phyloP scores from a whole-genome alignment of 1,140 invertebrate genomes.

The Orchesella cincta region DNA sequence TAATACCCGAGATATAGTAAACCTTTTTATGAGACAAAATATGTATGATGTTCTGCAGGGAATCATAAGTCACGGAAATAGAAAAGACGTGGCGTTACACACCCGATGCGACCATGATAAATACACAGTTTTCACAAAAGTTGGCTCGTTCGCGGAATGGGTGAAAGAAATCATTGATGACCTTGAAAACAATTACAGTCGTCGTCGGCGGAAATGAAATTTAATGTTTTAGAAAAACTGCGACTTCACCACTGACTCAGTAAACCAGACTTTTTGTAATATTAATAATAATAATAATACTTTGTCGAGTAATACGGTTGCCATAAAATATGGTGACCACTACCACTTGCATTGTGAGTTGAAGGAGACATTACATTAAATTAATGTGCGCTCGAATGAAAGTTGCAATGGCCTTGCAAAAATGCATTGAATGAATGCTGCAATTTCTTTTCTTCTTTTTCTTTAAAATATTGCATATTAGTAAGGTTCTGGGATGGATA shows the following conservation, averaged over 20 bases:
- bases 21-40: constrained; percentile 6
- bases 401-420: no score
- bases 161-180: constrained; percentile 23
- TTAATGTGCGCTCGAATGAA: no score
- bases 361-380: no score
- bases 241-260: neutral
- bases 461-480: no score
- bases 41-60: constrained; percentile 20
- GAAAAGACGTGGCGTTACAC: neutral
- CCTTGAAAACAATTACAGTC: constrained; percentile 32
- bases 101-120: constrained; percentile 31
- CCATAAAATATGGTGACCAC: no score
- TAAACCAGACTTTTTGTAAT: neutral
- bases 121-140: constrained; percentile 42
- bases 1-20: no score
- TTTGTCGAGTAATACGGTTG: neutral
- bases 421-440: no score
- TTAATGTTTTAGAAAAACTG: neutral
- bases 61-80: constrained; percentile 39
- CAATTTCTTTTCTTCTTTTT: no score
- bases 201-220: neutral
- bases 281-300: neutral
- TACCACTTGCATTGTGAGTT: no score
- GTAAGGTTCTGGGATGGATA: no score
- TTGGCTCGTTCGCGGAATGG: constrained; percentile 36